These are phyloP conservation scores for Epinotia nisella DNA, from an alignment of 2,888 invertebrate genomes.

Conservation along the genomic window DNA sequence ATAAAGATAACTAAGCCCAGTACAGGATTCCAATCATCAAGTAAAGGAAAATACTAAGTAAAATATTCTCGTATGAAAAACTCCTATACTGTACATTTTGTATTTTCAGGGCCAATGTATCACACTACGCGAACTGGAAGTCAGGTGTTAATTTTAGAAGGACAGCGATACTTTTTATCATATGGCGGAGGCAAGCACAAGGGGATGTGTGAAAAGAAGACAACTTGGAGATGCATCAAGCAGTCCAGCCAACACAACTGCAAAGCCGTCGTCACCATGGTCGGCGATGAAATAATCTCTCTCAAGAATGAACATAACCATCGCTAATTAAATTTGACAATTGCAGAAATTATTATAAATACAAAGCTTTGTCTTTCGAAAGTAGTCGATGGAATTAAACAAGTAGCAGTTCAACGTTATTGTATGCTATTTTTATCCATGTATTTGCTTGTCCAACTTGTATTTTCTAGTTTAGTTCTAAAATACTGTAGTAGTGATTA, in stretches of 20 bases:
- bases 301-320: constrained; percentile 23
- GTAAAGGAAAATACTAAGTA: background rate
- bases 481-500: too few relatives aligned
- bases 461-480: too few relatives aligned
- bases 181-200: background rate
- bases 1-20: background rate
- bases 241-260: constrained; percentile 3
- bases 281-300: constrained; percentile 11
- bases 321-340: background rate
- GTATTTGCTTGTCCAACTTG: too few relatives aligned
- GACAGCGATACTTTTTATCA: constrained; percentile 3
- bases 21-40: too few relatives aligned
- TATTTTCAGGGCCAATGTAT: background rate
- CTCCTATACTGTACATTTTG: background rate
- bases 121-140: constrained; percentile 6
- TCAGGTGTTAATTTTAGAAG: background rate
- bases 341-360: too few relatives aligned
- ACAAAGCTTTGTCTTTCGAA: too few relatives aligned
- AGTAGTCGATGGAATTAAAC: too few relatives aligned
- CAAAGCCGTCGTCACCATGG: constrained; percentile 10
- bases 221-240: constrained; percentile 26
- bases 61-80: background rate
- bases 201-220: background rate
- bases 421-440: too few relatives aligned
- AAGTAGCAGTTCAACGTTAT: too few relatives aligned